Conservation (phyloP, 2,888 invertebrate species). For the Druceiella hillmani region DNA sequence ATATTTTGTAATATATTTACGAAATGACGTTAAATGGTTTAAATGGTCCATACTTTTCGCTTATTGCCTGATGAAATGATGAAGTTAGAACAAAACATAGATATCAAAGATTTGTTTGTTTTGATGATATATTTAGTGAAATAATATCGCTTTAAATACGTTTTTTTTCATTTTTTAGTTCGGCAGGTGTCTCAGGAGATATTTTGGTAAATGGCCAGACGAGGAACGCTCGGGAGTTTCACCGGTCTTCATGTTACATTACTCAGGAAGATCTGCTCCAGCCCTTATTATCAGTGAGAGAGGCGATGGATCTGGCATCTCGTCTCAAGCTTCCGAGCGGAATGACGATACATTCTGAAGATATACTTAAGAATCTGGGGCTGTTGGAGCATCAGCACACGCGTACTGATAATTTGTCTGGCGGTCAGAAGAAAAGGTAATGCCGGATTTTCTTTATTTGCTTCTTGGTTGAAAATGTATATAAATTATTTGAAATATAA, state of each 20-base stretch:
- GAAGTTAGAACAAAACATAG: too few relatives aligned
- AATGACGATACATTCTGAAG: constrained; percentile 40
- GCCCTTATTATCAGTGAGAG: constrained; percentile 65
- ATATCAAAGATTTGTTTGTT: neutral
- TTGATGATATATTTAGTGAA: constrained; percentile 4
- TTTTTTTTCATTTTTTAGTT: constrained; percentile 36
- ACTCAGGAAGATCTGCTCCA: constrained; percentile 73
- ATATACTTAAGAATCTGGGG: constrained; percentile 59
- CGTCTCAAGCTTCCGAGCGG: constrained; percentile 62
- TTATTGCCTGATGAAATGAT: too few relatives aligned
- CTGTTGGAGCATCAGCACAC: constrained; percentile 59
- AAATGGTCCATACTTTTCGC: too few relatives aligned
- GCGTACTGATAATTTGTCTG: constrained; percentile 58
- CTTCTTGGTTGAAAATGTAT: constrained; percentile 9
- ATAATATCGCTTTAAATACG: constrained; percentile 6
- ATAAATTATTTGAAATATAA: constrained; percentile 4
- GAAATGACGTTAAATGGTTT: too few relatives aligned
- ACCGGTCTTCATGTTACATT: constrained; percentile 73
- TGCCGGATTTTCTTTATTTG: too few relatives aligned
- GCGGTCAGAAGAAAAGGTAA: constrained; percentile 71
- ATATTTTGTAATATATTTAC: too few relatives aligned
- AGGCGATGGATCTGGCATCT: constrained; percentile 75
- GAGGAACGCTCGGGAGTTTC: constrained; percentile 59
- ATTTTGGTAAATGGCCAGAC: constrained; percentile 61
- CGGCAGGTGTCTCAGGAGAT: constrained; percentile 60